Conservation (phyloP, 1,140 invertebrate species). For the Batillaria attramentaria region DNA sequence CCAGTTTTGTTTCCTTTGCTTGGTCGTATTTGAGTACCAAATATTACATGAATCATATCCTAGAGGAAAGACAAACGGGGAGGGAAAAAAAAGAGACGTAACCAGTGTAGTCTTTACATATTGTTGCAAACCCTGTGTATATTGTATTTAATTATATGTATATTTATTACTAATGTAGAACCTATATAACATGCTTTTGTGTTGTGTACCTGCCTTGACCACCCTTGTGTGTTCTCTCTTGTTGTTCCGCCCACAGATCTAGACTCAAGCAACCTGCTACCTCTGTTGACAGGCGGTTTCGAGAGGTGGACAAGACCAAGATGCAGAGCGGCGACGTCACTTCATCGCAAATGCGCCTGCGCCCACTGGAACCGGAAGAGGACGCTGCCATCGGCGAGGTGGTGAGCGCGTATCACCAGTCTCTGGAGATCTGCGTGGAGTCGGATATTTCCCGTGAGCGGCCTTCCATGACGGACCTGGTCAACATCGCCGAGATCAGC, state of each 20-base stretch:
- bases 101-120: too few species aligned
- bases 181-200: too few species aligned
- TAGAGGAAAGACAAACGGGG: too few species aligned
- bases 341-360: constrained; percentile 57
- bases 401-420: constrained; percentile 65
- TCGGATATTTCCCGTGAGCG: constrained; percentile 61
- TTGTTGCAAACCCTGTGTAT: not conserved
- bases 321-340: constrained; percentile 63
- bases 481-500: constrained; percentile 72
- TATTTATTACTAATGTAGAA: not conserved
- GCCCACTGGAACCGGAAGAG: constrained; percentile 64
- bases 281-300: constrained; percentile 61
- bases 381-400: constrained; percentile 66
- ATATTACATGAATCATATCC: too few species aligned
- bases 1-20: too few species aligned
- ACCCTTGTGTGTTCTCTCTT: constrained; percentile 15
- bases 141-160: not conserved
- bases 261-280: constrained; percentile 31
- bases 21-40: too few species aligned
- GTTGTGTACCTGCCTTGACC: not conserved
- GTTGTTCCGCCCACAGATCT: constrained; percentile 36
- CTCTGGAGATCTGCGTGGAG: constrained; percentile 67
- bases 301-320: constrained; percentile 59
- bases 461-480: constrained; percentile 67
- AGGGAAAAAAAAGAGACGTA: too few species aligned